phyloP scores from a whole-genome alignment of 2,888 invertebrate genomes.

The Lepidocyrtinus sp. region DNA sequence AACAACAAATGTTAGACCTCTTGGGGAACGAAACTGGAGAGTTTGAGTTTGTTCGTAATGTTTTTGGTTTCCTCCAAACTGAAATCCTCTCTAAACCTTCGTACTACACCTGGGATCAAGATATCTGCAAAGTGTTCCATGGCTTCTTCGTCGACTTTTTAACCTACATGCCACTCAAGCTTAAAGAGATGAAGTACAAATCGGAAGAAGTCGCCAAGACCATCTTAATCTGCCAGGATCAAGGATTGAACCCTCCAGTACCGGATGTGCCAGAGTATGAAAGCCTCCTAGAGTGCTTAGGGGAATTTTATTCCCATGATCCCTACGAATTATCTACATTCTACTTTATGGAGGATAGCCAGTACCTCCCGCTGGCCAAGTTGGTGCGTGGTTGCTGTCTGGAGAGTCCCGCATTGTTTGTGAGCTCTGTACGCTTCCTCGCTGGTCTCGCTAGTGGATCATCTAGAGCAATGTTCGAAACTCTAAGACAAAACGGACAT shows the following conservation, averaged over 20 bases:
- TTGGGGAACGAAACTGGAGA: conserved; percentile 57
- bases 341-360: conserved; percentile 72
- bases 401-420: conserved; percentile 86
- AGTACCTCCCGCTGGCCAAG: conserved; percentile 81
- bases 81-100: conserved; percentile 57
- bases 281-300: conserved; percentile 84
- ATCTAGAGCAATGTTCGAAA: conserved; percentile 84
- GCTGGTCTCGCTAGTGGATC: conserved; percentile 86
- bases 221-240: conserved; percentile 78
- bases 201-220: conserved; percentile 92
- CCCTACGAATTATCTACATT: conserved; percentile 80
- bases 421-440: conserved; percentile 90
- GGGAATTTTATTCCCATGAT: conserved; percentile 84
- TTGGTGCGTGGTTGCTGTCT: conserved; percentile 91
- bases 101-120: conserved; percentile 72
- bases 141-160: conserved; percentile 92
- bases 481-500: conserved; percentile 80
- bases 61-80: conserved; percentile 64
- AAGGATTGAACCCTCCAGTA: conserved; percentile 72
- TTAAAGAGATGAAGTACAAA: conserved; percentile 84
- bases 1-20: conserved; percentile 20
- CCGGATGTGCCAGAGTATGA: conserved; percentile 86
- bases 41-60: conserved; percentile 64
- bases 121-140: conserved; percentile 87
- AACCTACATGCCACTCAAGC: conserved; percentile 91